Evolutionary conservation across 2,888 invertebrate species (phyloP).

Genomic region (Eupeodes luniger): DNA sequence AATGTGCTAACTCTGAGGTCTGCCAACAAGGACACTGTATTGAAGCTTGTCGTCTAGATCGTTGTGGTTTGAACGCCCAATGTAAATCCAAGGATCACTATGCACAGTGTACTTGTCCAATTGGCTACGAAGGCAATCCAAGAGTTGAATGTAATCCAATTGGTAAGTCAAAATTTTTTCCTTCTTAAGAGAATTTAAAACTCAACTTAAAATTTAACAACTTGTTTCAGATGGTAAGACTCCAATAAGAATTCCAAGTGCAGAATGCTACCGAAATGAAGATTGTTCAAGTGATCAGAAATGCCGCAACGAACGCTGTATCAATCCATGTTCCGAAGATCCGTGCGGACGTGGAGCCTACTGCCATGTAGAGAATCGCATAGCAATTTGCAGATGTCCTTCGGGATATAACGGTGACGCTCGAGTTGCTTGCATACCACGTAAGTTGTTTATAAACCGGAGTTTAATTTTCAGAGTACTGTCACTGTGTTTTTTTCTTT

Average conservation of each 20-base stretch:
- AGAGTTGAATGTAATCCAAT: constrained; percentile 89
- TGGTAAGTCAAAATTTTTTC: constrained; percentile 82
- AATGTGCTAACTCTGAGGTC: constrained; percentile 90
- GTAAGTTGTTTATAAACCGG: constrained; percentile 85
- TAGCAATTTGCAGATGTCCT: constrained; percentile 92
- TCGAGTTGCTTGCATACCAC: constrained; percentile 89
- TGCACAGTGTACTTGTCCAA: constrained; percentile 91
- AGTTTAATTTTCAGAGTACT: background rate
- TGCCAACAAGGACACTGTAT: constrained; percentile 91
- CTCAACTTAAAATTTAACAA: background rate
- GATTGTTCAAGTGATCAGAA: constrained; percentile 91
- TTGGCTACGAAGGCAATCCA: constrained; percentile 91
- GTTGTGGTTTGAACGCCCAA: constrained; percentile 93
- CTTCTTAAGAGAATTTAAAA: background rate
- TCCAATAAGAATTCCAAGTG: constrained; percentile 81
- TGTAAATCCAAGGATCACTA: constrained; percentile 91
- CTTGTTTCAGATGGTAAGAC: constrained; percentile 78
- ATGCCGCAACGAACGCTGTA: constrained; percentile 91
- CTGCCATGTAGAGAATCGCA: constrained; percentile 91
- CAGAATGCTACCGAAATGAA: constrained; percentile 91
- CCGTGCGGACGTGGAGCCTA: constrained; percentile 92
- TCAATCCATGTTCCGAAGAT: constrained; percentile 90
- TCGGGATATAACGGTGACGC: constrained; percentile 91
- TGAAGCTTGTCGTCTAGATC: constrained; percentile 91
- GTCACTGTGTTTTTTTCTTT: background rate